Evolutionary conservation across 2,113 vertebrate species (phyloP).

Genomic region (Osmerus eperlanus): DNA sequence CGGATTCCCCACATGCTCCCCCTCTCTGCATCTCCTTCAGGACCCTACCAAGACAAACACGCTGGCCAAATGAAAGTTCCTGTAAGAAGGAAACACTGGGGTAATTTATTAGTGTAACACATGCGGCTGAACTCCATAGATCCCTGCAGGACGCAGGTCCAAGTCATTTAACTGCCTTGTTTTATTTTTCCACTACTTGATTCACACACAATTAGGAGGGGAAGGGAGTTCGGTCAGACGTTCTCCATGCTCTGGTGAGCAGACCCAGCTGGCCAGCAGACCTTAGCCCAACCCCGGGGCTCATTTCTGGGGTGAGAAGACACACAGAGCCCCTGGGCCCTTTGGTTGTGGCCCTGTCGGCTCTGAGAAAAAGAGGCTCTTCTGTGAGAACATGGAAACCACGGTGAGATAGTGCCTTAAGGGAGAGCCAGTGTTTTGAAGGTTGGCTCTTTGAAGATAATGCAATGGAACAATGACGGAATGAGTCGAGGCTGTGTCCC

Average conservation of each 20-base stretch:
- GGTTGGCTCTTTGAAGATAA: slow-evolving; percentile 44
- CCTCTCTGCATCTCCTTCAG: slow-evolving; percentile 1
- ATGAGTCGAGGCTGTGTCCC: slow-evolving; percentile 20
- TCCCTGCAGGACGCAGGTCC: neutral
- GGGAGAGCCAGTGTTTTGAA: slow-evolving; percentile 22
- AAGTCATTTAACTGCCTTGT: neutral
- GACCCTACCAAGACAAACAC: slow-evolving; percentile 12
- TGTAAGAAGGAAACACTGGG: neutral
- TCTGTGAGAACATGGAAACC: slow-evolving; percentile 45
- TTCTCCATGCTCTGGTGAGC: neutral
- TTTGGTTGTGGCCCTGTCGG: slow-evolving; percentile 17
- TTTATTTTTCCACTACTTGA: neutral
- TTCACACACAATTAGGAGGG: neutral
- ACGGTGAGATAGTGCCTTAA: slow-evolving; percentile 15
- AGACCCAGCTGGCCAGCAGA: neutral
- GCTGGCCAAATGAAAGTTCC: neutral
- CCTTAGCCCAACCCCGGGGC: neutral
- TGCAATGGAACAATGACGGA: slow-evolving; percentile 33
- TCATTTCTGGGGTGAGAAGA: neutral
- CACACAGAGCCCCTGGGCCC: slow-evolving; percentile 1
- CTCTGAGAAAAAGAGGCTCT: slow-evolving; percentile 15
- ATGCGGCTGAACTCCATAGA: neutral
- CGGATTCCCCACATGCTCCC: slow-evolving; percentile 20
- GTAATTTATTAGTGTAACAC: slow-evolving; percentile 3
- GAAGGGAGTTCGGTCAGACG: neutral